phyloP scores from a whole-genome alignment of 2,797 vertebrate genomes.

The Pantherophis vulpinus region DNA sequence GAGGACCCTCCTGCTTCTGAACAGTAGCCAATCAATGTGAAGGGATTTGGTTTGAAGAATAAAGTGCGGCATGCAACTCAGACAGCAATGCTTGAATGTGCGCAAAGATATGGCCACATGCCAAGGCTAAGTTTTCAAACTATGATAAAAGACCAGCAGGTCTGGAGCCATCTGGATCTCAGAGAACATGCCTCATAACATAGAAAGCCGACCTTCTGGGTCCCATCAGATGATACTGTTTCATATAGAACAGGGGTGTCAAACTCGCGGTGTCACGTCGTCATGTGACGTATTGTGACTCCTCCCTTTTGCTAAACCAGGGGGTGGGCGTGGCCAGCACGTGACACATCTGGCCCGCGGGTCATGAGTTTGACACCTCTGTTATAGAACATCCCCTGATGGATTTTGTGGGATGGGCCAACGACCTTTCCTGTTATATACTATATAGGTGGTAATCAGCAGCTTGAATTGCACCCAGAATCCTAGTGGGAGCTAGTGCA shows the following conservation, averaged over 20 bases:
- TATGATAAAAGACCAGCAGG: background rate
- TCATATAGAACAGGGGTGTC: background rate
- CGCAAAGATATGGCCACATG: background rate
- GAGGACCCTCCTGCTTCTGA: background rate
- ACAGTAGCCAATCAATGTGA: background rate
- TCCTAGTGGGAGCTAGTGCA: too few relatives aligned
- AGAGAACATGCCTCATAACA: background rate
- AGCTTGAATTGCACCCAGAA: too few relatives aligned
- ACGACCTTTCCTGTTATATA: background rate
- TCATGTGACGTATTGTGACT: too few relatives aligned
- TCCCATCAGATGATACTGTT: background rate
- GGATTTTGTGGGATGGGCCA: background rate
- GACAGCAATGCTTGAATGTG: background rate
- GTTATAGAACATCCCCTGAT: background rate
- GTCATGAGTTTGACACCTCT: too few relatives aligned
- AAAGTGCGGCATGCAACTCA: background rate
- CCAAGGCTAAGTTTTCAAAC: background rate
- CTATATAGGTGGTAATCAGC: too few relatives aligned
- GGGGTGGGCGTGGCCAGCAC: too few relatives aligned
- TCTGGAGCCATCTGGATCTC: background rate
- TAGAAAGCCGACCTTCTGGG: background rate
- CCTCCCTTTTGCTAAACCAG: too few relatives aligned
- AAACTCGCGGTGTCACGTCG: fast-evolving
- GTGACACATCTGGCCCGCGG: too few relatives aligned
- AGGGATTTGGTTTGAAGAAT: background rate